Base-by-base conservation (phyloP, 2,888 invertebrate genomes). In the Agapostemon virescens region DNA sequence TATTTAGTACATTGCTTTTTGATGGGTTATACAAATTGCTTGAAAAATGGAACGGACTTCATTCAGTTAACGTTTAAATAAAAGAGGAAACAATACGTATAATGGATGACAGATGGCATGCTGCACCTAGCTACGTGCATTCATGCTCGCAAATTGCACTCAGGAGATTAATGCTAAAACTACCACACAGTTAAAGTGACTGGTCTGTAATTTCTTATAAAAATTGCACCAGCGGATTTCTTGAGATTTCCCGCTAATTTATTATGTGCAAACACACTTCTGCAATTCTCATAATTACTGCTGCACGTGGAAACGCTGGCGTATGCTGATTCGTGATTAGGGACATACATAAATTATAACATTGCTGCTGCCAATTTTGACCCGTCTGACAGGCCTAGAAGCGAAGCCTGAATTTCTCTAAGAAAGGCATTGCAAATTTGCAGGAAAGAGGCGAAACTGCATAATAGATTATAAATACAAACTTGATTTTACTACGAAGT, bases 91-190 rank as follows among this genome's bases (percentile, higher is more conserved):
- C n/a, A 49, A 49, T n/a, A 49, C n/a, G 49, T 49, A 11, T 2
- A 3, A 9, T 11, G 49, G 49, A n/a, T 49, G 49, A 49, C n/a
- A 49, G n/a, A 49, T 49, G 49, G 49, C n/a, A 49, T 49, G 49
- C n/a, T n/a, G 49, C 49, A 49, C n/a, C 49, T 49, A 49, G 49
- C 49, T 11, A 49, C 4, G 49, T 1, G 49, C 49, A 49, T 49
- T 49, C 49, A 1, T n/a, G 49, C 49, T 49, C 49, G 11, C 49
- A n/a, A 49, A 49, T n/a, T 49, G 49, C 49, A n/a, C 49, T 49
- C 49, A n/a, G n/a, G 49, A 49, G 49, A 49, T 49, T 49, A 49
- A 49, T 49, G 49, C 49, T 49, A n/a, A n/a, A 49, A 49, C 49
- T 49, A n/a, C 49, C 49, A 11, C 49, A n/a, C 49, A 11, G n/a